Evolutionary conservation across 1,140 invertebrate genomes (phyloP).

Genomic region (Rhopalosiphum padi): DNA sequence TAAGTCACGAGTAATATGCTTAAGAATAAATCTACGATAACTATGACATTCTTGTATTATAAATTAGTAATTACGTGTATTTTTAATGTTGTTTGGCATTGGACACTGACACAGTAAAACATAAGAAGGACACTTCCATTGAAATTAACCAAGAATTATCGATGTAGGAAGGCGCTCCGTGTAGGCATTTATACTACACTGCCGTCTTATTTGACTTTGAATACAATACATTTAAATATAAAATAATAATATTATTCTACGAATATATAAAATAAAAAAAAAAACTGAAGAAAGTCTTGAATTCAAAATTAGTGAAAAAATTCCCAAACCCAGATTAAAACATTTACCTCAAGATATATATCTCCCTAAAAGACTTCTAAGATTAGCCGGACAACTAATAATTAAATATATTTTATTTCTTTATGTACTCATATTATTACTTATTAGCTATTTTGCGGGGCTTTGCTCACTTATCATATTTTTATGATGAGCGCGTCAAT

Average conservation of each 20-base stretch:
- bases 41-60: neutral
- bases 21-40: neutral
- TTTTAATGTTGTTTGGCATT: neutral
- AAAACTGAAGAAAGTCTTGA: no score
- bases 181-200: constrained; percentile 48
- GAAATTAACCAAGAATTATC: neutral
- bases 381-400: no score
- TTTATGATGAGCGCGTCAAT: no score
- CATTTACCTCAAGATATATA: no score
- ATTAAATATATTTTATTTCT: no score
- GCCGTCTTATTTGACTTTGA: neutral
- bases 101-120: neutral
- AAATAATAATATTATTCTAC: neutral
- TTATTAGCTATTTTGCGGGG: no score
- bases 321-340: no score
- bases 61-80: neutral
- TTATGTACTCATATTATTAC: no score
- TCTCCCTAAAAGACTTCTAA: no score
- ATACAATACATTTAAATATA: neutral
- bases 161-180: constrained; percentile 5
- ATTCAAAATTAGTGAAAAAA: no score
- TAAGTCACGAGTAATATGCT: neutral
- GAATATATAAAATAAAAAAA: neutral
- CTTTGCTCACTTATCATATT: no score
- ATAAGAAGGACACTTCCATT: neutral